Base-by-base conservation (phyloP, 2,113 vertebrate genomes). In the Limanda limanda region DNA sequence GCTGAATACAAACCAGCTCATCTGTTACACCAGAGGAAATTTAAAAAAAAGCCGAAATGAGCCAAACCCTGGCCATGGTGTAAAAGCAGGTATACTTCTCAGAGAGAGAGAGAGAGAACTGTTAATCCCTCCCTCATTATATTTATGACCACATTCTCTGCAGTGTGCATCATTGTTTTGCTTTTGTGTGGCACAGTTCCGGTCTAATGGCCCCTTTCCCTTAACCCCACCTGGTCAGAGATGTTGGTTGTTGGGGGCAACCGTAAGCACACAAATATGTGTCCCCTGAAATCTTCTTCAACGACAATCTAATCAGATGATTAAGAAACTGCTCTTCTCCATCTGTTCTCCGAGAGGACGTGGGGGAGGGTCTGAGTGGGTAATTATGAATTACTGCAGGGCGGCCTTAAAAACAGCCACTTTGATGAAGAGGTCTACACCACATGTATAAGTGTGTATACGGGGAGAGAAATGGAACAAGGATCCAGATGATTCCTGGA, bases 241-340 rank as follows among this genome's bases (percentile, higher is more conserved):
- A 79, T 61, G 37, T 52, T 63, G 78, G 87, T 85, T 85, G 79
- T 75, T 45, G 59, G 79, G 79, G 67, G 74, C 75, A 85, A 88
- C 82, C 68, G 81, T 5, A 23, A 76, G 82, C 71, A 0, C 67
- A 78, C 47, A 75, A 69, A 89, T 81, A 88, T 64, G 61, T 86
- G 75, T 75, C 64, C 52, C 68, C 74, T 62, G 66, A 88, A 69
- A 78, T 76, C 62, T 76, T 86, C 80, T 78, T 21, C 69, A 61
- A 68, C 68, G 59, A 55, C 71, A 80, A 84, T 78, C 71, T 82
- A 87, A 86, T 91, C 88, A 88, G 71, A 86, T 75, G 74, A 74
- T 87, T 88, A 78, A 76, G 76, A 83, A 86, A 79, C 66, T 24
- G 82, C 8, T 77, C 65, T 76, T 89, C 58, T 79, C 70, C 27